Percentiles rank a stretch among this genome's conserved stretches.
Evolutionary conservation across 2,113 vertebrate genomes (phyloP).

Genomic region (Progne subis): DNA sequence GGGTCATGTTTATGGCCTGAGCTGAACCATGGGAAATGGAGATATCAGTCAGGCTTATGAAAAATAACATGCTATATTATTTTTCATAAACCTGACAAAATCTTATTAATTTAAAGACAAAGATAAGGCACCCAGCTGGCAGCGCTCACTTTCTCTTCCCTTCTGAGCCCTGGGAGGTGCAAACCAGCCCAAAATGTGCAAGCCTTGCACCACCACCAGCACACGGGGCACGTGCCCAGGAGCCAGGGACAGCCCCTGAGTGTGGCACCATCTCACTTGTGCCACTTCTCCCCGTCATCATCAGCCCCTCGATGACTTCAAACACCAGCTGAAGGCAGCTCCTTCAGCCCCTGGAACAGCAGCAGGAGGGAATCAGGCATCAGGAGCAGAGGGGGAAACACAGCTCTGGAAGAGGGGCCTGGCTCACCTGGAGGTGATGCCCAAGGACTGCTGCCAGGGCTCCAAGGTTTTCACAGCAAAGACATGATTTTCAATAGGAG

Average conservation of each 20-base stretch:
- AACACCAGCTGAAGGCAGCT: background rate
- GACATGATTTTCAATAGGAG: rapidly evolving
- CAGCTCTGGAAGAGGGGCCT: rapidly evolving
- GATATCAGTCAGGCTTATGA: constrained; percentile 11
- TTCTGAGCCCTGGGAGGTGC: background rate
- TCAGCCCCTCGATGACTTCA: background rate
- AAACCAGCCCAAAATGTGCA: background rate
- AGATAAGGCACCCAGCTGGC: constrained; percentile 52
- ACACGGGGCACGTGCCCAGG: rapidly evolving
- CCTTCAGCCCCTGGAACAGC: background rate
- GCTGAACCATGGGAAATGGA: constrained; percentile 22
- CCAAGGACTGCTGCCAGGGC: rapidly evolving
- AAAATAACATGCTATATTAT: constrained; percentile 46
- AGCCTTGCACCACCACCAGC: background rate
- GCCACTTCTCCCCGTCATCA: background rate
- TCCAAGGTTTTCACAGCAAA: rapidly evolving
- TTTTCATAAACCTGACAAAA: constrained; percentile 71
- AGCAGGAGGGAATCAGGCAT: background rate
- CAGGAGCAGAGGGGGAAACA: background rate
- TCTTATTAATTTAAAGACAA: constrained; percentile 69
- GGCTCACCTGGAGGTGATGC: rapidly evolving
- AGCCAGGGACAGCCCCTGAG: rapidly evolving
- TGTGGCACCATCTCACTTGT: background rate
- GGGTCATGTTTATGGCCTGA: constrained; percentile 65
- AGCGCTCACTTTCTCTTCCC: background rate